Evolutionary conservation across 2,113 vertebrate species (phyloP), one percentile per base, ranked within the genome.

Genomic region (Noturus placidus): DNA sequence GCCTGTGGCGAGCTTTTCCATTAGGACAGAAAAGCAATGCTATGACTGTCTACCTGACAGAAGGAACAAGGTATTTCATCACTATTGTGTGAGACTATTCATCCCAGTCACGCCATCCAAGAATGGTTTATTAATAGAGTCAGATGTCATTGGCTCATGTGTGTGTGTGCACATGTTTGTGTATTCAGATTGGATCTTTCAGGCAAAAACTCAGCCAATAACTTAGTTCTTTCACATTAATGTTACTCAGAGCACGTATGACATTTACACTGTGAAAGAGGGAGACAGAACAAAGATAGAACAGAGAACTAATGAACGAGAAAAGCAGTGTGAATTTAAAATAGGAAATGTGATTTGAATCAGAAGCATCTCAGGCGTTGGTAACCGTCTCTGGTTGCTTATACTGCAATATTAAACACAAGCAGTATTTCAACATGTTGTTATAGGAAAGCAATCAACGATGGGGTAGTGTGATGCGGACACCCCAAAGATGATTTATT

Each of bases 1-100:
- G 56, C 88, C 79, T 50, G 52, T 86, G 86, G 88, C 63, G 42
- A 76, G 88, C 57, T 77, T 91, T 89, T 88, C 84, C 83, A 91
- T 91, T 88, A 89, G 82, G 84, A 86, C 52, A 13, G 67, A 88
- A 81, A 50, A 83, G 83, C 89, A 88, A 56, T 72, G 72, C 81
- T 42, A 65, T 83, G 50, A 35, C 77, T 38, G 25, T 52, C 30
- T 65, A 87, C 88, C 86, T 83, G 84, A 63, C 74, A 86, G 84
- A 61, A 57, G 79, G 70, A 85, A 80, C 74, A 74, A 70, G 52
- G 63, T 57, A 79, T 80, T 80, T 86, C 63, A 19, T 86, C 79
- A 87, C 82, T 38, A 70, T 78, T 84, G 82, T 72, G 89, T 22
- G 79, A 82, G 80, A 86, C 87, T 84, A 38, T 78, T 86, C 85